Evolutionary conservation across 1,140 invertebrate species (phyloP).

Genomic region (Megalopta genalis): DNA sequence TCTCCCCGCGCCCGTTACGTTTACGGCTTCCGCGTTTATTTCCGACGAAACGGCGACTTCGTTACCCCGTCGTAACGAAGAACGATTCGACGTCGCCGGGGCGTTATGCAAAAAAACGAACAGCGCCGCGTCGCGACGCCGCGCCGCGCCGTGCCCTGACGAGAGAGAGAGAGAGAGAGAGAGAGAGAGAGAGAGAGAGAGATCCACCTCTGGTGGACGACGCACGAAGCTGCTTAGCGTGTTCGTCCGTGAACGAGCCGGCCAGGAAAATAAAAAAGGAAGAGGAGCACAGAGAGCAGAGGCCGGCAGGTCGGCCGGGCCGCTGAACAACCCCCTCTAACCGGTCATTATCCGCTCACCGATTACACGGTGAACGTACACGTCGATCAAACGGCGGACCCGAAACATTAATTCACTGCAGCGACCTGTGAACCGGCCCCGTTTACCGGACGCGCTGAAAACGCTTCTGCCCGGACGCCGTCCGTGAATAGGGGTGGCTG

Average conservation of each 20-base stretch:
- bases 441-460: slow-evolving; percentile 15
- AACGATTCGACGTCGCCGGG: slow-evolving; percentile 10
- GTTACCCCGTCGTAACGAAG: slow-evolving; percentile 28
- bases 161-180: background rate
- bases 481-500: background rate
- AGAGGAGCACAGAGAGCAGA: background rate
- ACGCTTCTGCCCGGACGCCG: slow-evolving; percentile 18
- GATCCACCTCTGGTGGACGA: too few relatives aligned
- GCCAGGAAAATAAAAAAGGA: background rate
- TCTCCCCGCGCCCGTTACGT: background rate
- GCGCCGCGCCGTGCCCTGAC: too few relatives aligned
- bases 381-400: slow-evolving; percentile 23
- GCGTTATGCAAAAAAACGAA: background rate
- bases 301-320: background rate
- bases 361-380: slow-evolving; percentile 42
- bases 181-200: background rate
- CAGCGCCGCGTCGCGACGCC: background rate
- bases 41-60: slow-evolving; percentile 14
- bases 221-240: background rate
- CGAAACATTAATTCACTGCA: slow-evolving; percentile 28
- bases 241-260: background rate
- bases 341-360: slow-evolving; percentile 25
- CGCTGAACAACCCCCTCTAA: slow-evolving; percentile 38
- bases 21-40: slow-evolving; percentile 55
- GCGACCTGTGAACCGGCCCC: slow-evolving; percentile 6